phyloP scores from a whole-genome alignment of 37 sponge, comb jelly and placozoan genomes.

The Axinella damicornis region DNA sequence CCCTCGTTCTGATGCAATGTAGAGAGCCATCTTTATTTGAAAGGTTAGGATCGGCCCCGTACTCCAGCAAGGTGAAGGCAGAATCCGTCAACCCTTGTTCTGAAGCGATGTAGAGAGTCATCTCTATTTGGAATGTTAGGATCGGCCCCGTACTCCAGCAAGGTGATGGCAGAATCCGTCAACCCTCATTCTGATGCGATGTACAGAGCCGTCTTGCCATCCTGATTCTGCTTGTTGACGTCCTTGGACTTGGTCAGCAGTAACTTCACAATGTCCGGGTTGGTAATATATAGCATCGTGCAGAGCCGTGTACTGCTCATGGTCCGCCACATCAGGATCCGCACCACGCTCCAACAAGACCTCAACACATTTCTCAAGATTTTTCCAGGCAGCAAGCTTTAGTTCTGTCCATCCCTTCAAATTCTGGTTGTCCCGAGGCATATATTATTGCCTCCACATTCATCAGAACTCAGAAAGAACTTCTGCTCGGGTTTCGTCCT shows the following conservation, averaged over 20 bases:
- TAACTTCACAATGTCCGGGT: conserved; percentile 65
- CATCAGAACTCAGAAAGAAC: conserved; percentile 38
- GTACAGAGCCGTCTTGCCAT: conserved; percentile 67
- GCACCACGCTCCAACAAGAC: conserved; percentile 66
- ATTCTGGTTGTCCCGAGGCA: conserved; percentile 57
- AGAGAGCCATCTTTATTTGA: conserved; percentile 51
- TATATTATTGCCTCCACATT: not conserved
- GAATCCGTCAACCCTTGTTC: conserved; percentile 49
- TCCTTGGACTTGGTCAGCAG: conserved; percentile 42
- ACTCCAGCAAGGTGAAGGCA: conserved; percentile 54
- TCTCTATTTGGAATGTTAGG: conserved; percentile 74
- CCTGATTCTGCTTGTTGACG: conserved; percentile 50
- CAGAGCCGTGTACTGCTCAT: conserved; percentile 65
- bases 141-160: conserved; percentile 72
- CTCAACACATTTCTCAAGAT: conserved; percentile 78
- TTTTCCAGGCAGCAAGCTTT: conserved; percentile 71
- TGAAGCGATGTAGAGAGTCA: conserved; percentile 16
- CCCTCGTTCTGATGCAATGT: no score
- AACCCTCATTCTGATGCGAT: conserved; percentile 50
- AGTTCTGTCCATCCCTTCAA: conserved; percentile 80
- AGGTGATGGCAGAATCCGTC: conserved; percentile 40
- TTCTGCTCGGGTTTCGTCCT: no score
- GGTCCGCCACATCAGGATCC: conserved; percentile 66
- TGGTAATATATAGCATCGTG: conserved; percentile 72
- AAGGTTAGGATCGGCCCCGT: conserved; percentile 66